Conservation (phyloP, 2,113 vertebrate species). For the Cyphomyrus discorhynchus region DNA sequence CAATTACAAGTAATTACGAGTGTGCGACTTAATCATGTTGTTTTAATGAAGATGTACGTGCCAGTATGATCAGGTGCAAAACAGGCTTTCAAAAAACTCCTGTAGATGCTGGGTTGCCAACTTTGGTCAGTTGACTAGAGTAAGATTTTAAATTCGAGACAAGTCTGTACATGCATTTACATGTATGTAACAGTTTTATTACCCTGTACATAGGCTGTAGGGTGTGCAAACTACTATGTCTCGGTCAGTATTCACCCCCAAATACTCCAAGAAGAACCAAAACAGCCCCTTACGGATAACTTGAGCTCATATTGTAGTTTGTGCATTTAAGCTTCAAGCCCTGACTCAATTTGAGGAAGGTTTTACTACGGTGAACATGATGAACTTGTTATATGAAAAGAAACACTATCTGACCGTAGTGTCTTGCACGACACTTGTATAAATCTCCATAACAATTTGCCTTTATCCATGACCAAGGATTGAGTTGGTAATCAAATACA, state of each 20-base stretch:
- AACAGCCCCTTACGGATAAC: neutral
- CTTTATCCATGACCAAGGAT: neutral
- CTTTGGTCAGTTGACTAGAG: too few relatives aligned
- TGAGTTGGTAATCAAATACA: too few relatives aligned
- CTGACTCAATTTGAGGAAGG: neutral
- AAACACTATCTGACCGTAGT: too few relatives aligned
- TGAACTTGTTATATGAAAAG: neutral
- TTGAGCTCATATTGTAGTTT: neutral
- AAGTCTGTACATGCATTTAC: too few relatives aligned
- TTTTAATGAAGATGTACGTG: neutral
- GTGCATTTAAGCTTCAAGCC: neutral
- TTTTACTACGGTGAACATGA: neutral
- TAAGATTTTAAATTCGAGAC: too few relatives aligned
- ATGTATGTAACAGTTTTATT: too few relatives aligned
- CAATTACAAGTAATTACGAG: conserved; percentile 9
- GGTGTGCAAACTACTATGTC: neutral
- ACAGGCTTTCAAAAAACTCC: neutral
- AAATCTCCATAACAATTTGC: too few relatives aligned
- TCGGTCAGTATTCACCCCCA: neutral
- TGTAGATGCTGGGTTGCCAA: too few relatives aligned
- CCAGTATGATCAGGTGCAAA: neutral
- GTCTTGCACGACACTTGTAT: too few relatives aligned
- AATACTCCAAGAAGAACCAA: neutral
- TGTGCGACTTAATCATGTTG: neutral
- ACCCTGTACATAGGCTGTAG: too few relatives aligned